Base-by-base conservation (phyloP, 1,140 invertebrate genomes). In the Choristoneura fumiferana region DNA sequence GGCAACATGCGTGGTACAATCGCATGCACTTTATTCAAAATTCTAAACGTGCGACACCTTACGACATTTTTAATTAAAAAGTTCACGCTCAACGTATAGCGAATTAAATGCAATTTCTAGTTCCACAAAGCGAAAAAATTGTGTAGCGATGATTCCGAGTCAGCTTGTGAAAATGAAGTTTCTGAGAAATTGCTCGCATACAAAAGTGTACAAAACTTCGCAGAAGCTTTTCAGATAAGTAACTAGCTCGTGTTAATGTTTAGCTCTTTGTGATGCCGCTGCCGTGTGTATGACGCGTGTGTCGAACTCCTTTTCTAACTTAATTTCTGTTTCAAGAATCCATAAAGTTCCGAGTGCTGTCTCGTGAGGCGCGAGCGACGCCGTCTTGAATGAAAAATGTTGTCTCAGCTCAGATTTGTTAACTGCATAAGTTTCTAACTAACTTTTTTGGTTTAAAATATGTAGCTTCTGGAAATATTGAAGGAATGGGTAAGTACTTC, bases 181-280 rank as follows among this genome's bases (percentile, higher is more conserved):
- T 61, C 66, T 69, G 65, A 63, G 69, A 71, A 81, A 73, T 80
- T 67, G 73, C 65, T 64, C 60, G 66, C 63, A 72, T 74, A 73
- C 71, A 72, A 76, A 75, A 75, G 69, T 73, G 64, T 65, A 68
- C 58, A 69, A 81, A 86, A 85, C 71, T 83, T 80, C 63, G 71
- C 74, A 63, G 78, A 78, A 71, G 79, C 78, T 79, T 80, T 80
- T 77, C 67, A 81, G 75, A 86, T 78, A 84, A 84, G 79, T 81
- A 78, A 77, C 69, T 81, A 76, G 73, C 69, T 81, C 72, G 80
- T 75, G 78, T 78, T 85, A 83, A 84, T 84, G 78, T 81, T 81
- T 74, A 64, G 71, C 77, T 76, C 81, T 79, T 79, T 84, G 78
- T 83, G 78, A 81, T 75, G 75, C 72, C 36, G 45, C 76, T 78